Evolutionary conservation across 2,797 vertebrate species (phyloP).

Genomic region (Enteromius viviparus): DNA sequence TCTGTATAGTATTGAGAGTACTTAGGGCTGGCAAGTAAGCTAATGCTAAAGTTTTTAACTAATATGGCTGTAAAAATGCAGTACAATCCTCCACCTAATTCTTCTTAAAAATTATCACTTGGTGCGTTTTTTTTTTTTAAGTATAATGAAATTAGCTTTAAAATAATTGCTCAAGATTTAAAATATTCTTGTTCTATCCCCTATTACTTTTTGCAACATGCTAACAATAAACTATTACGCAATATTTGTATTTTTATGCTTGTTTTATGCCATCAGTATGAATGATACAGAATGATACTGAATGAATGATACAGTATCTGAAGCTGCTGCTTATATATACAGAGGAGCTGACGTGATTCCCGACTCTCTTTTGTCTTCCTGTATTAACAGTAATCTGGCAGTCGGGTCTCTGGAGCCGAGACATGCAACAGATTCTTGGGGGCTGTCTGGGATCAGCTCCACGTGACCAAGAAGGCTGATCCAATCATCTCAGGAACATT

Average conservation of each 20-base stretch:
- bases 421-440: no score
- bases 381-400: no score
- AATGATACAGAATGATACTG: no score
- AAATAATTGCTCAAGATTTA: neutral
- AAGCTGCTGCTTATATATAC: no score
- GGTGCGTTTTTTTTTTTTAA: neutral
- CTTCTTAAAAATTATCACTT: neutral
- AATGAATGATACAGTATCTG: no score
- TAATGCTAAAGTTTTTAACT: neutral
- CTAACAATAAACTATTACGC: neutral
- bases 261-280: no score
- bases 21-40: neutral
- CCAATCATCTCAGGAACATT: no score
- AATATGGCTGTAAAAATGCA: neutral
- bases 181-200: neutral
- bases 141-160: neutral
- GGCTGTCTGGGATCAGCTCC: no score
- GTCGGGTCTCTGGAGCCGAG: no score
- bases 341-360: no score
- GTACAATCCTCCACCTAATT: neutral
- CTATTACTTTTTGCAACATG: neutral
- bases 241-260: neutral
- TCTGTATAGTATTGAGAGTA: neutral
- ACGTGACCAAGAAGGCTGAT: no score
- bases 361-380: no score